Evolutionary conservation across 1,140 invertebrate genomes (phyloP).

Genomic region (Triops cancriformis): DNA sequence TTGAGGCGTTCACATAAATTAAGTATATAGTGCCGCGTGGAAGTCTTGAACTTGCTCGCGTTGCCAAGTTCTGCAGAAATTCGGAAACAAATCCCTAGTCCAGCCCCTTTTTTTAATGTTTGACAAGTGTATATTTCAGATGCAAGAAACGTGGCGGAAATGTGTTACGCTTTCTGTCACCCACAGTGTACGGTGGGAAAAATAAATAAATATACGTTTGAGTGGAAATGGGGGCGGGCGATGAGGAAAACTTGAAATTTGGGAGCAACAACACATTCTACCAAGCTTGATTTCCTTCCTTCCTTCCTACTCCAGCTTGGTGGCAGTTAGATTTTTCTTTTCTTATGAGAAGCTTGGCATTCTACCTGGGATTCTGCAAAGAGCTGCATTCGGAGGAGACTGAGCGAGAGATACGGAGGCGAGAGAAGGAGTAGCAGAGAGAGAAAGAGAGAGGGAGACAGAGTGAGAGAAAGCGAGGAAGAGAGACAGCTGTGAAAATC

Average conservation of each 20-base stretch:
- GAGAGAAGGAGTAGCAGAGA: too few species aligned
- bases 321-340: neutral
- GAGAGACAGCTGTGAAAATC: neutral
- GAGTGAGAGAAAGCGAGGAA: too few species aligned
- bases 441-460: too few species aligned
- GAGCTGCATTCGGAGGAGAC: neutral
- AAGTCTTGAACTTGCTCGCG: neutral
- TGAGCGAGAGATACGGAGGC: too few species aligned
- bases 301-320: neutral
- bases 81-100: neutral
- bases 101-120: neutral
- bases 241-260: neutral
- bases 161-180: neutral
- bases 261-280: constrained; percentile 4
- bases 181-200: neutral
- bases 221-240: neutral
- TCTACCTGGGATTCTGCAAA: constrained; percentile 3
- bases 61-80: neutral
- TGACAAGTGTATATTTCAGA: neutral
- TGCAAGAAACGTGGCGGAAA: neutral
- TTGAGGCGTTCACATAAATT: neutral
- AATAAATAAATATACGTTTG: neutral
- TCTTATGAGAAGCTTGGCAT: constrained; percentile 10
- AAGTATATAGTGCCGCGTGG: neutral
- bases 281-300: constrained; percentile 13